These are phyloP conservation scores for Epinotia demarniana DNA, from an alignment of 2,888 invertebrate species.

Conservation along the genomic window DNA sequence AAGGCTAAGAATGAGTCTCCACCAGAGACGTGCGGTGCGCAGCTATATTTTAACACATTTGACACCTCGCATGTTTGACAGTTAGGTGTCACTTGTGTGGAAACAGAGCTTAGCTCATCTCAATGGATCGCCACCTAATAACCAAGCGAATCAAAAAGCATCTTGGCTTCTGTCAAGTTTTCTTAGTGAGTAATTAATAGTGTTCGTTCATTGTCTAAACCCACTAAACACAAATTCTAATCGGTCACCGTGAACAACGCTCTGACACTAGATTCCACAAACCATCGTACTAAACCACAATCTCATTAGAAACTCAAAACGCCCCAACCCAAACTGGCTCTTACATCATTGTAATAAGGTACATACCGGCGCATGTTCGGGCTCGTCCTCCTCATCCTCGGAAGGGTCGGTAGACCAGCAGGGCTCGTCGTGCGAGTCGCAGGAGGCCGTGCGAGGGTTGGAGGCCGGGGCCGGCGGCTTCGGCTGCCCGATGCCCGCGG, in stretches of 20 bases:
- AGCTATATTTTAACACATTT: too few species aligned
- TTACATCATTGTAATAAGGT: not conserved
- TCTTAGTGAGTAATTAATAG: not conserved
- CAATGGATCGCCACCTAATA: too few species aligned
- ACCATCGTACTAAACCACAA: not conserved
- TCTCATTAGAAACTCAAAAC: slow-evolving; percentile 5
- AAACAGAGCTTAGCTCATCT: too few species aligned
- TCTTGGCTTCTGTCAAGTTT: not conserved
- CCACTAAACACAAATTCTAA: not conserved
- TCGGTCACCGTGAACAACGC: slow-evolving; percentile 3
- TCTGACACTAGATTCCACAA: slow-evolving; percentile 1
- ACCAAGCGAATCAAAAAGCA: not conserved
- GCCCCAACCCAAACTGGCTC: not conserved
- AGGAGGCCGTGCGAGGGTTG: slow-evolving; percentile 68
- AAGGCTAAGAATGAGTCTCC: too few species aligned
- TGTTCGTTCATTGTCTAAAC: not conserved
- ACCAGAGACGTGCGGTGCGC: too few species aligned
- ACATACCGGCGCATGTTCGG: slow-evolving; percentile 85
- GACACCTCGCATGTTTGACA: too few species aligned
- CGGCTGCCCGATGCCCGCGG: slow-evolving; percentile 57
- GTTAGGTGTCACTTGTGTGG: too few species aligned
- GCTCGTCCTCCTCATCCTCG: slow-evolving; percentile 94
- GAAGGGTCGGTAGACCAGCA: slow-evolving; percentile 97
- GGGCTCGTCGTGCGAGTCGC: slow-evolving; percentile 87
- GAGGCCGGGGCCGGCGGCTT: slow-evolving; percentile 57